Conservation (phyloP, 1,140 invertebrate genomes). For the Cherax quadricarinatus region DNA sequence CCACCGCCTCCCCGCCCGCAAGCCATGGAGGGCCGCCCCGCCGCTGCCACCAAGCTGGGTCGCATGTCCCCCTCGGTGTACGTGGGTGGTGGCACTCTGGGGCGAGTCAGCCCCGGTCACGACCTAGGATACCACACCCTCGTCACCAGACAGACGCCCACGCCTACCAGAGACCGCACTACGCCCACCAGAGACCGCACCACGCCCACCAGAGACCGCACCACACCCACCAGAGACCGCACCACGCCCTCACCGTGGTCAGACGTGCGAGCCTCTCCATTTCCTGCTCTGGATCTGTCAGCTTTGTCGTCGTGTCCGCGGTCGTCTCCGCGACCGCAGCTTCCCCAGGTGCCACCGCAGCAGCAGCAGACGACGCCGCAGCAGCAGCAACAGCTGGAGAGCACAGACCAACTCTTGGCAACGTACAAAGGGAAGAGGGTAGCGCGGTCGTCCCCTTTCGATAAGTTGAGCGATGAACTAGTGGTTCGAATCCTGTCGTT, state of each 20-base stretch:
- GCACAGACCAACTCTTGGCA: slow-evolving; percentile 72
- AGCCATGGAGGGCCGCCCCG: slow-evolving; percentile 63
- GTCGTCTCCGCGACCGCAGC: slow-evolving; percentile 71
- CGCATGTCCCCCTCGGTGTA: slow-evolving; percentile 69
- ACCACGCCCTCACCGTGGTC: slow-evolving; percentile 68
- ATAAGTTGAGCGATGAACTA: slow-evolving; percentile 79
- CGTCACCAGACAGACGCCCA: slow-evolving; percentile 79
- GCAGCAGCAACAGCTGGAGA: slow-evolving; percentile 66
- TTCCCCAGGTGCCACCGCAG: slow-evolving; percentile 73
- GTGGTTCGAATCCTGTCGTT: slow-evolving; percentile 83
- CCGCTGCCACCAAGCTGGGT: slow-evolving; percentile 63
- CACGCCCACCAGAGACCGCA: slow-evolving; percentile 47
- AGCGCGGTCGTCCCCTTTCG: slow-evolving; percentile 76
- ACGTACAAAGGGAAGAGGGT: slow-evolving; percentile 75
- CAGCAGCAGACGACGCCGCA: slow-evolving; percentile 50
- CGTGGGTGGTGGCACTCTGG: slow-evolving; percentile 64
- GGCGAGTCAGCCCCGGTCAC: slow-evolving; percentile 78
- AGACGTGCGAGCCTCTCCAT: slow-evolving; percentile 65
- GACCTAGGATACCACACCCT: slow-evolving; percentile 88
- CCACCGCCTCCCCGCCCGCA: slow-evolving; percentile 59
- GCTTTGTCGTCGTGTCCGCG: slow-evolving; percentile 69
- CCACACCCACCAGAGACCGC: slow-evolving; percentile 44
- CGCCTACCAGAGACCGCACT: slow-evolving; percentile 60
- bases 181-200: slow-evolving; percentile 50
- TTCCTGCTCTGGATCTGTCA: slow-evolving; percentile 64